Base-by-base conservation (phyloP, 2,113 vertebrate genomes). In the Salvelinus sp. region DNA sequence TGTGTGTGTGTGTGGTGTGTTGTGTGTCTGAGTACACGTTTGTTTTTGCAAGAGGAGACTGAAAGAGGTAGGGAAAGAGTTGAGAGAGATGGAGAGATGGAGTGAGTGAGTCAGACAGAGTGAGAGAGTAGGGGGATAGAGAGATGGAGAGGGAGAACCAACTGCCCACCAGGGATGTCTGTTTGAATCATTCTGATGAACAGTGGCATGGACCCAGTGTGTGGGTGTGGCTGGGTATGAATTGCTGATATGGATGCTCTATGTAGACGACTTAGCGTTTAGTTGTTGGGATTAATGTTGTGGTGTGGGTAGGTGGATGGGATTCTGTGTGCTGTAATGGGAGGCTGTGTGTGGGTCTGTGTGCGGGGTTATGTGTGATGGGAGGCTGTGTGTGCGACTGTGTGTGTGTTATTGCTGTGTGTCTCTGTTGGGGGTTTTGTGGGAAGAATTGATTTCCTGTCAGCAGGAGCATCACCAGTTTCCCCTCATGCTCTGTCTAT, bases 41-140 rank as follows among this genome's bases (percentile, higher is more conserved):
- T 69, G 68, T 70, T 69, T 76, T 69, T 70, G n/a, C 12, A 69
- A 69, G 67, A 69, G 33, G 67, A 44, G 67, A 69, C n/a, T 7
- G 33, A 25, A 25, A 28, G 13, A 28, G 64, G 22, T 10, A 66
- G 23, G 20, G 64, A 66, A 23, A 30, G 64, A 27, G 23, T 12
- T 22, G 4, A 27, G 22, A 27, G 63, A 65, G 23, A 65, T 25
- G 25, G 63, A 27, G 63, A 65, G 60, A 63, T 18, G n/a, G 6
- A 25, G 25, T 12, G 64, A 5, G 25, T 12, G 13, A 66, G 64
- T 30, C n/a, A 66, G 64, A 66, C 47, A 44, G 67, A 22, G 67
- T n/a, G 33, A 69, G 18, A 69, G 67, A 23, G 33, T 44, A 28
- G 33, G 68, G 38, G 38, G n/a, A 23, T 25, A 68, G 28, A 68